Base-by-base conservation (phyloP, 2,113 vertebrate genomes). In the Talpa occidentalis region DNA sequence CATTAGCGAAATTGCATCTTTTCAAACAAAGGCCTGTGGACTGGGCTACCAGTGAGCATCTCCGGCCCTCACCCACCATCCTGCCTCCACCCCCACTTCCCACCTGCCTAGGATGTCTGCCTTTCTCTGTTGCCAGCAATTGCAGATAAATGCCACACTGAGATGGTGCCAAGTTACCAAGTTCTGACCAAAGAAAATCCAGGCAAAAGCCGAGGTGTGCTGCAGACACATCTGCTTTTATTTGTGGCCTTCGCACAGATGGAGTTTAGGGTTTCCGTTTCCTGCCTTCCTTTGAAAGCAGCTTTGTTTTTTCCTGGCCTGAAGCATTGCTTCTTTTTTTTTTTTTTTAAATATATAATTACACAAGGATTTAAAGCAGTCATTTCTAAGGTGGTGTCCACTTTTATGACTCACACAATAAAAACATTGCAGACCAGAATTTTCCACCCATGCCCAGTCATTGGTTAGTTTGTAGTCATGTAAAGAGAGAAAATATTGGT, bases 231-330 rank as follows among this genome's bases (percentile, higher is more conserved):
- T 84, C 70, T 73, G 70, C 83, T 73, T 94, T 77, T 72, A 49
- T 85, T 21, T 54, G 40, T 2, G 30, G 86, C 40, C 83, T 42
- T 84, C 0, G 0, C 47, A 21, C 59, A 37, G 86, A 52, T 2
- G 40, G 80, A 59, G 87, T 60, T 77, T 91, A 80, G 32, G 32
- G 49, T 82, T 67, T 42, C 82, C 1, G 5, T 56, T 91, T 86
- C 54, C 90, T 30, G 67, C 32, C 69, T 12, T 30, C 79, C 64
- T 78, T 22, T 93, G 87, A 96, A 90, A 94, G 91, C 64, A 12
- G 74, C 86, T 83, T 84, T 94, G 77, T 93, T 78, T 19, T 32
- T 80, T 93, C 81, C 49, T 22, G 54, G 88, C 70, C 62, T 6
- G 14, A 74, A 35, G 62, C 15, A 10, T 10, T 22, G 26, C 17